phyloP scores from a whole-genome alignment of 1,140 invertebrate species.

The Drosophila bifasciata region DNA sequence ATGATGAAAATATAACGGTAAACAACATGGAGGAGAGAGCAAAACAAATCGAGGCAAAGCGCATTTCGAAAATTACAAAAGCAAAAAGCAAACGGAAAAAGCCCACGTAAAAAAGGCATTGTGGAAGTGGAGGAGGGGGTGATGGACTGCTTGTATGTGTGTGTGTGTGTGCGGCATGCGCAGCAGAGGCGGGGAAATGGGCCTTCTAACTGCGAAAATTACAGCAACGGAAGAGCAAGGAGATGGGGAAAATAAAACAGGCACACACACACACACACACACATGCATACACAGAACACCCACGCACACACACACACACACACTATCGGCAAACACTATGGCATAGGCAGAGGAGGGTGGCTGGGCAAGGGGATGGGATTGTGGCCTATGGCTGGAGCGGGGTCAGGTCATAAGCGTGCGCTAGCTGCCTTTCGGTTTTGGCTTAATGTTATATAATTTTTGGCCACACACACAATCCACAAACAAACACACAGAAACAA shows the following conservation, averaged over 20 bases:
- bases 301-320: slow-evolving; percentile 7
- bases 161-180: slow-evolving; percentile 36
- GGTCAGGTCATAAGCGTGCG: slow-evolving; percentile 57
- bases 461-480: slow-evolving; percentile 31
- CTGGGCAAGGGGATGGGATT: slow-evolving; percentile 1
- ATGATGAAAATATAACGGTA: slow-evolving; percentile 41
- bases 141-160: background rate
- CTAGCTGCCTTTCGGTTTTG: slow-evolving; percentile 42
- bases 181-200: slow-evolving; percentile 34
- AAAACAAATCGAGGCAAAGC: slow-evolving; percentile 35
- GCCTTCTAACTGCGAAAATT: slow-evolving; percentile 21
- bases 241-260: slow-evolving; percentile 45
- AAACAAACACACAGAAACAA: slow-evolving; percentile 29
- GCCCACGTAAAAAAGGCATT: background rate
- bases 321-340: slow-evolving; percentile 34
- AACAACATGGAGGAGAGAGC: slow-evolving; percentile 14
- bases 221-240: slow-evolving; percentile 39
- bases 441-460: slow-evolving; percentile 51
- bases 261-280: slow-evolving; percentile 14
- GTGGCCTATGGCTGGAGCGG: background rate
- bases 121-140: background rate
- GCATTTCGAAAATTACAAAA: slow-evolving; percentile 48
- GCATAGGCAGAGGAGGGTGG: slow-evolving; percentile 1
- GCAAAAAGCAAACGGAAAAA: background rate
- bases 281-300: background rate